phyloP scores from a whole-genome alignment of 2,888 invertebrate genomes.

The Eudasyphora cyanicolor region DNA sequence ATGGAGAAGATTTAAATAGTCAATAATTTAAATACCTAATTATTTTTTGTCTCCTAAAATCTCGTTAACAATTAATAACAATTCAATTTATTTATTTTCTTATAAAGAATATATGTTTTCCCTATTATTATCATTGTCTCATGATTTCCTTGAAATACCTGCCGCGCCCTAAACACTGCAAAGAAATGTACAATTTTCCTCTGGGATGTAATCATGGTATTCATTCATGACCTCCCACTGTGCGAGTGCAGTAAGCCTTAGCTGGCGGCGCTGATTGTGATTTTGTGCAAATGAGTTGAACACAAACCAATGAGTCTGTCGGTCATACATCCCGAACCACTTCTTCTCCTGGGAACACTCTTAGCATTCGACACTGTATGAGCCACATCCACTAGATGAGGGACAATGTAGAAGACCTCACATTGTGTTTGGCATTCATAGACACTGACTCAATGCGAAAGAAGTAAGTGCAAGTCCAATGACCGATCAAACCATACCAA shows the following conservation, averaged over 20 bases:
- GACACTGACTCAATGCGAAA: too few species aligned
- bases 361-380: background rate
- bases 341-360: conserved; percentile 24
- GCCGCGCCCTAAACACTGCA: background rate
- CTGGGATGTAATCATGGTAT: background rate
- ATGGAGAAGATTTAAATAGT: background rate
- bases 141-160: conserved; percentile 49
- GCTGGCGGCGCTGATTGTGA: background rate
- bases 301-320: background rate
- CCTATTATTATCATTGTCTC: conserved; percentile 38
- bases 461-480: background rate
- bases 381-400: background rate
- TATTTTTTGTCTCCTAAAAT: background rate
- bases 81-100: conserved; percentile 4
- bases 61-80: background rate
- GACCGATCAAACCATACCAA: too few species aligned
- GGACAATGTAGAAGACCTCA: conserved; percentile 12
- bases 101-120: conserved; percentile 24
- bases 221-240: conserved; percentile 6
- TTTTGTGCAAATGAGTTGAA: conserved; percentile 12
- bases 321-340: background rate
- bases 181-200: too few species aligned
- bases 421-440: conserved; percentile 29
- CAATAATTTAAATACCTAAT: conserved; percentile 9
- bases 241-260: background rate